Conservation (phyloP, 2,888 invertebrate species). For the Ditula angustiorana region DNA sequence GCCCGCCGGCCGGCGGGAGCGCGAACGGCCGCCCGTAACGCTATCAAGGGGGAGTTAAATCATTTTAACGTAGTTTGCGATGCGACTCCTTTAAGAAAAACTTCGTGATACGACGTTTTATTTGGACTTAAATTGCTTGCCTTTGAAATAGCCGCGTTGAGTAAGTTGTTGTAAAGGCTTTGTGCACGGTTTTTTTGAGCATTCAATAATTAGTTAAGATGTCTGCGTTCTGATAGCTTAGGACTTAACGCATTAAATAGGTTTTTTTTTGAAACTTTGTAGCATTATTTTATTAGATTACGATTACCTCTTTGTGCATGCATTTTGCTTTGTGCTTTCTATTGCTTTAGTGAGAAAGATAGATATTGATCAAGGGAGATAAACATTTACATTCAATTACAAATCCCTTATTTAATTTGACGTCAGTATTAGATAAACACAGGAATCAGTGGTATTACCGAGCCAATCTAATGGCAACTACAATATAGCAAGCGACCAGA, state of each 20-base stretch:
- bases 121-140: slow-evolving; percentile 69
- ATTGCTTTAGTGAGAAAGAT: neutral
- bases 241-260: neutral
- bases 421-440: slow-evolving; percentile 24
- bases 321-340: no score
- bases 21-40: slow-evolving; percentile 69
- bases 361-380: no score
- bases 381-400: no score
- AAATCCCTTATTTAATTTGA: neutral
- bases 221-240: neutral
- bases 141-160: slow-evolving; percentile 54
- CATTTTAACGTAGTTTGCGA: slow-evolving; percentile 82
- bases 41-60: slow-evolving; percentile 83
- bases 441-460: slow-evolving; percentile 16
- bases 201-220: neutral
- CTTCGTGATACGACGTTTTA: slow-evolving; percentile 66
- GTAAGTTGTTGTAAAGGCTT: slow-evolving; percentile 55
- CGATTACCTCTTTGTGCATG: no score
- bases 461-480: slow-evolving; percentile 31
- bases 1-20: slow-evolving; percentile 60
- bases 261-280: no score
- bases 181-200: slow-evolving; percentile 28
- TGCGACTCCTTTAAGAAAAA: slow-evolving; percentile 74
- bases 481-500: slow-evolving; percentile 29
- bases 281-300: no score